Base-by-base conservation (phyloP, 2,113 vertebrate genomes). In the Trichechus manatus region DNA sequence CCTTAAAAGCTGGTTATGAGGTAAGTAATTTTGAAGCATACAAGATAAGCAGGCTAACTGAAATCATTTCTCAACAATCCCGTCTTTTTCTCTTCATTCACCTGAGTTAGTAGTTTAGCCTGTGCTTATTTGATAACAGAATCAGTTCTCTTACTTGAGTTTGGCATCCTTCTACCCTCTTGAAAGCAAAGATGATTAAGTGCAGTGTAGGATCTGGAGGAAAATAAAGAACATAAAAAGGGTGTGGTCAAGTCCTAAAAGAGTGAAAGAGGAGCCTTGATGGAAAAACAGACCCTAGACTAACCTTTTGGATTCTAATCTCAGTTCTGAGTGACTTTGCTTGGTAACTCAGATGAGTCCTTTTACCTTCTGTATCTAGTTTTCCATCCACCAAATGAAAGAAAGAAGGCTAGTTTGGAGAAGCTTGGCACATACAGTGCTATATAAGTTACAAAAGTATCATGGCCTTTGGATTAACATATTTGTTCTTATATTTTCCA, bases 401-500 rank as follows among this genome's bases (percentile, higher is more conserved):
- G 63, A 33, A 75, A 95, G 61, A 74, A 82, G 27, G 56, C 61
- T 96, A 33, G 44, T 44, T 95, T 90, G 39, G 36, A 93, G 66
- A 33, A 89, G 11, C 14, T 79, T 96, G 36, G 23, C 79, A 91
- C 87, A 47, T 61, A 59, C 2, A 68, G 13, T 90, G 20, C 63
- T 91, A 94, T 39, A 82, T 90, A 93, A 96, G 33, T 94, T 84
- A 78, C 88, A 64, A 70, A 78, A 89, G 95, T 85, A 39, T 61
- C 29, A 2, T 86, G 68, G 42, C 36, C 13, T 96, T 94, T 96
- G 77, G 8, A 42, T 88, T 97, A 92, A 98, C 66, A 9, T 91
- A 47, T 77, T 97, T 94, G 72, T 98, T 53, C 97, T 96, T 94
- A 22, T 86, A 2, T 95, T 96, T 95, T 98, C 64, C 98, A 99